A percentile compares a stretch with the other conserved stretches of the same genome.
Conservation (phyloP, 2,888 invertebrate genomes). For the Tricholauxania praeusta region DNA sequence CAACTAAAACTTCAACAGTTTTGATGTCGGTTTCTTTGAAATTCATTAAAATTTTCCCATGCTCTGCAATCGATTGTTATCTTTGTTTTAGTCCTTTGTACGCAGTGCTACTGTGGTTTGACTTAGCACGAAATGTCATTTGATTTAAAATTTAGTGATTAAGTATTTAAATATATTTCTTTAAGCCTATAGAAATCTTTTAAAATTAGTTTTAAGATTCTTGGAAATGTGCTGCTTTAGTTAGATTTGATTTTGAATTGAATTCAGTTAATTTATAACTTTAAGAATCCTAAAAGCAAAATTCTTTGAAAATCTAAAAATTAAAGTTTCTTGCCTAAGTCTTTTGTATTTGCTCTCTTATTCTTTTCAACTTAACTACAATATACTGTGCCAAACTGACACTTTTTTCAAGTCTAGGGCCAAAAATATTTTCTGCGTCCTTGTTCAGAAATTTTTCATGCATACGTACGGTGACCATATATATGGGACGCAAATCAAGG, state of each 20-base stretch:
- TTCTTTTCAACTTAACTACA: too few species aligned
- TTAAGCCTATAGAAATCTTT: not conserved
- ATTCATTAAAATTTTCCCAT: conserved; percentile 33
- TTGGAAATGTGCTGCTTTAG: not conserved
- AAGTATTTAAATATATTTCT: not conserved
- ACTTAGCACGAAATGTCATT: conserved; percentile 9
- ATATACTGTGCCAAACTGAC: too few species aligned
- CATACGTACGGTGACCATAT: too few species aligned
- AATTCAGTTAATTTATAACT: not conserved
- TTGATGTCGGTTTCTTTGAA: conserved; percentile 34
- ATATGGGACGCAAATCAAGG: too few species aligned
- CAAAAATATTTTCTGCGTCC: too few species aligned
- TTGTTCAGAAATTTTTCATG: too few species aligned
- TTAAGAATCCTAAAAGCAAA: not conserved
- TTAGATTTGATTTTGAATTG: too few species aligned
- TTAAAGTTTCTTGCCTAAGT: not conserved
- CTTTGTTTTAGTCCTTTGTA: conserved; percentile 2
- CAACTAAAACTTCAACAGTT: conserved; percentile 6
- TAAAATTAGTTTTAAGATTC: not conserved
- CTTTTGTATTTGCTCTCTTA: not conserved
- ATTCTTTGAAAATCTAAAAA: not conserved
- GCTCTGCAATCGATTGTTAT: not conserved
- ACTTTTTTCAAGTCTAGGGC: too few species aligned
- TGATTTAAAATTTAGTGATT: conserved; percentile 6
- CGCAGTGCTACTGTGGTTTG: not conserved